These are phyloP conservation scores for Synergus japonicus DNA, from an alignment of 2,888 invertebrate genomes.

Conservation along the genomic window DNA sequence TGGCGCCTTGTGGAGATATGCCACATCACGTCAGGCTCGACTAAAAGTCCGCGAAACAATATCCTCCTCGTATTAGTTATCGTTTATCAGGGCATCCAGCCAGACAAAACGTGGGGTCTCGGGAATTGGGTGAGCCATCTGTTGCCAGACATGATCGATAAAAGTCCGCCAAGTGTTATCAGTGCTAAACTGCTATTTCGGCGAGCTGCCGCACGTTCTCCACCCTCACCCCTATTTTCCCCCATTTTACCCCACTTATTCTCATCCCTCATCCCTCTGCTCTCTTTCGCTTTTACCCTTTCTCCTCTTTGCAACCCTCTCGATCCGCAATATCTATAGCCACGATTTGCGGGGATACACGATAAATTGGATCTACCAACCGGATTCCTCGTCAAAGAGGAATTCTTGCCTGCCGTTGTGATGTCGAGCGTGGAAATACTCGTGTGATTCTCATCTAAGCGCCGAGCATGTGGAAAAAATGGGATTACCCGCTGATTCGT, in stretches of 20 bases:
- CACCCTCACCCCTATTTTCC: slow-evolving; percentile 16
- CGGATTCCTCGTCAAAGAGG: slow-evolving; percentile 66
- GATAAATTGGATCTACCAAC: slow-evolving; percentile 66
- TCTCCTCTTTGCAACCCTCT: slow-evolving; percentile 6
- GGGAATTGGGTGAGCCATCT: slow-evolving; percentile 76
- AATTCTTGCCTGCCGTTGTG: slow-evolving; percentile 60
- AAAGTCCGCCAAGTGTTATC: slow-evolving; percentile 77
- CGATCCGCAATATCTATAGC: slow-evolving; percentile 32
- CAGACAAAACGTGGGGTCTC: slow-evolving; percentile 52
- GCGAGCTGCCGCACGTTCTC: slow-evolving; percentile 60
- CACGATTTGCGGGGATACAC: slow-evolving; percentile 52
- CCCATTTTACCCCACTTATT: slow-evolving; percentile 43
- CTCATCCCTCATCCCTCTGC: slow-evolving; percentile 44
- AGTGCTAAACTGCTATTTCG: slow-evolving; percentile 69
- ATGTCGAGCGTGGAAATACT: slow-evolving; percentile 65
- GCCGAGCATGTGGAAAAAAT: slow-evolving; percentile 53
- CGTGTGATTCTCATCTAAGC: slow-evolving; percentile 56
- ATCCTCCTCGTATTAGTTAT: slow-evolving; percentile 75
- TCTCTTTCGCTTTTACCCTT: slow-evolving; percentile 46
- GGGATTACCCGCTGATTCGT: slow-evolving; percentile 39
- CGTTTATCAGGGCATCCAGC: slow-evolving; percentile 71
- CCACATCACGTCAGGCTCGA: slow-evolving; percentile 47
- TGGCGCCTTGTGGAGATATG: slow-evolving; percentile 37
- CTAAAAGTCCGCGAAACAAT: slow-evolving; percentile 74
- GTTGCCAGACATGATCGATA: slow-evolving; percentile 77